A percentile compares a stretch with the other conserved stretches of the same genome.
These are phyloP conservation scores for Maconellicoccus hirsutus DNA, from an alignment of 1,140 invertebrate species.

Conservation along the genomic window DNA sequence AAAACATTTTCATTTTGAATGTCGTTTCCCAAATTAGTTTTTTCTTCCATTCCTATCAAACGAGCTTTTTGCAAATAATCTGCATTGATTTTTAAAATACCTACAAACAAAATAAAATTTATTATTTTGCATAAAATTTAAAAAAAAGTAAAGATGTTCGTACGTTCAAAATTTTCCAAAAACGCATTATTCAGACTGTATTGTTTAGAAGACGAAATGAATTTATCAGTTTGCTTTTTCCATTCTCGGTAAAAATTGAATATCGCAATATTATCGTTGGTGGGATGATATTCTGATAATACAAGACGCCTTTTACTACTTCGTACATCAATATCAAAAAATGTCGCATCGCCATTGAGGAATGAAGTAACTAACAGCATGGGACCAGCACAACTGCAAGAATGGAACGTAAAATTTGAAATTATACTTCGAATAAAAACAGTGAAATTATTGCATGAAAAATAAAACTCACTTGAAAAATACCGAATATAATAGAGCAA, in stretches of 20 bases:
- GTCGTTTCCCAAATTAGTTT: not conserved
- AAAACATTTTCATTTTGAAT: not conserved
- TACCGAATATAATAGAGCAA: slow-evolving; percentile 41
- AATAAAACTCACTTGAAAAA: slow-evolving; percentile 38
- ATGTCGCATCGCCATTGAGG: not conserved
- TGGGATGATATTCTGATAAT: not conserved
- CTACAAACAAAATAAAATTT: not conserved
- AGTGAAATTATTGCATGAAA: slow-evolving; percentile 12
- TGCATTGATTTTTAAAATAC: not conserved
- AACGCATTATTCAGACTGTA: not conserved
- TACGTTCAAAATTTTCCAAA: slow-evolving; percentile 10
- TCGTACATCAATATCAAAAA: not conserved
- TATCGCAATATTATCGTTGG: not conserved
- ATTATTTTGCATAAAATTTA: not conserved
- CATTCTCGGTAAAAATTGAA: not conserved
- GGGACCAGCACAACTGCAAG: not conserved
- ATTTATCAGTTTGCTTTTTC: not conserved
- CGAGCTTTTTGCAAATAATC: not conserved
- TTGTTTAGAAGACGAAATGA: not conserved
- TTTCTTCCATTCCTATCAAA: not conserved
- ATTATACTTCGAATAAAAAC: not conserved
- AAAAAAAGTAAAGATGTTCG: not conserved
- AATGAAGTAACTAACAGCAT: slow-evolving; percentile 1
- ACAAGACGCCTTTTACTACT: not conserved
- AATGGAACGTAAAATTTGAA: not conserved